These are phyloP conservation scores for Geophilus truncorum DNA, from an alignment of 2,888 invertebrate genomes.

Conservation along the genomic window DNA sequence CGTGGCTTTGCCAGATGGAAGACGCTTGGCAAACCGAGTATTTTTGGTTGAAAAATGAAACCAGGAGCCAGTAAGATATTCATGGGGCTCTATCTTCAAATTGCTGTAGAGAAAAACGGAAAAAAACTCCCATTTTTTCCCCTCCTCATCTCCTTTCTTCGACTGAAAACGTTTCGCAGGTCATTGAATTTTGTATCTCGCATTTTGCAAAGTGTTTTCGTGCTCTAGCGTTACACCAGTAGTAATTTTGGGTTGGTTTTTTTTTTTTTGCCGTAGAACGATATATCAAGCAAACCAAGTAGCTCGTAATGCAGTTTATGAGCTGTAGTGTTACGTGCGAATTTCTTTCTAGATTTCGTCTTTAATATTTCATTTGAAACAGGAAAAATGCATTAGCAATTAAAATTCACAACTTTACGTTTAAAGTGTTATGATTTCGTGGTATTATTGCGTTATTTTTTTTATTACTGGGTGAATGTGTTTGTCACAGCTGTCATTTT, in stretches of 20 bases:
- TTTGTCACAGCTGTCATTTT: background rate
- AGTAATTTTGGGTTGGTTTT: background rate
- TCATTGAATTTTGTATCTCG: slow-evolving; percentile 10
- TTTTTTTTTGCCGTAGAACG: background rate
- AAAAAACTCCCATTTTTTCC: background rate
- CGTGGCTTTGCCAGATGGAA: background rate
- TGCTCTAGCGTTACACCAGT: background rate
- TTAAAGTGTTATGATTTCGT: background rate
- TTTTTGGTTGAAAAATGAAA: background rate
- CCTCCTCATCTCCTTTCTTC: too few relatives aligned
- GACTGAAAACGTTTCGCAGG: background rate
- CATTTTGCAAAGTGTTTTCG: background rate
- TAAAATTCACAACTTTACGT: background rate
- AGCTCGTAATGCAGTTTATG: background rate
- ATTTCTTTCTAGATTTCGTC: background rate
- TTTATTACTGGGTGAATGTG: background rate
- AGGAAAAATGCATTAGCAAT: background rate
- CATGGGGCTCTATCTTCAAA: background rate
- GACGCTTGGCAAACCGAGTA: background rate
- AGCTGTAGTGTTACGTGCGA: background rate
- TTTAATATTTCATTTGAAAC: background rate
- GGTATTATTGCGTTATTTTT: background rate
- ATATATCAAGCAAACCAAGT: background rate
- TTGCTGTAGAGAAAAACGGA: background rate
- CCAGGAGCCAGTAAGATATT: background rate